Percentiles rank a stretch among this genome's conserved stretches.
phyloP scores from a whole-genome alignment of 2,797 vertebrate species.

The Microctenopoma steveboyesi region DNA sequence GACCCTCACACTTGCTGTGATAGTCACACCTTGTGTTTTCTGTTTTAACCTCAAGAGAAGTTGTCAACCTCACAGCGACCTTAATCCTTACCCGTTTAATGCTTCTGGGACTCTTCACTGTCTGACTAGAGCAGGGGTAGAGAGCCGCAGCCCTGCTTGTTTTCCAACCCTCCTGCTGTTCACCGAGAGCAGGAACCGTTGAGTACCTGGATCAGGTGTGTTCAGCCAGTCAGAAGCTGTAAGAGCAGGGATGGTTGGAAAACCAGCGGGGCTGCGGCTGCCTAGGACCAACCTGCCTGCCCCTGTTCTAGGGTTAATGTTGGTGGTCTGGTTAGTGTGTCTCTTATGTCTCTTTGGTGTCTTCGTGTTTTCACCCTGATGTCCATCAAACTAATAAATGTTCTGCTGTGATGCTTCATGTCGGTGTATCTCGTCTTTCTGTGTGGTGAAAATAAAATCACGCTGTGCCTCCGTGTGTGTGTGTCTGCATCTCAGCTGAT shows the following conservation, averaged over 20 bases:
- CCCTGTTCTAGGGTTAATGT: not conserved
- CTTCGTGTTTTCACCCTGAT: slow-evolving; percentile 58
- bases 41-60: slow-evolving; percentile 32
- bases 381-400: slow-evolving; percentile 81
- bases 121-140: slow-evolving; percentile 17
- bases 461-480: slow-evolving; percentile 6
- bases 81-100: slow-evolving; percentile 5
- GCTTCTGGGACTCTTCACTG: slow-evolving; percentile 70
- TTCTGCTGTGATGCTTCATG: slow-evolving; percentile 68
- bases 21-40: slow-evolving; percentile 2
- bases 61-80: slow-evolving; percentile 36
- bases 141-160: no score
- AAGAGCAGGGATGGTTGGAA: no score
- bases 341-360: slow-evolving; percentile 44
- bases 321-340: slow-evolving; percentile 28
- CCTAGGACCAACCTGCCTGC: no score
- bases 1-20: slow-evolving; percentile 1
- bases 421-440: slow-evolving; percentile 26
- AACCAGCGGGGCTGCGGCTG: no score
- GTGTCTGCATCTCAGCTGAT: not conserved
- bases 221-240: no score
- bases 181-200: no score
- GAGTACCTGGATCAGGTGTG: no score
- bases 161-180: no score
- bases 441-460: not conserved